Base-by-base conservation (phyloP, 1,140 invertebrate species). In the Halyomorpha halys region DNA sequence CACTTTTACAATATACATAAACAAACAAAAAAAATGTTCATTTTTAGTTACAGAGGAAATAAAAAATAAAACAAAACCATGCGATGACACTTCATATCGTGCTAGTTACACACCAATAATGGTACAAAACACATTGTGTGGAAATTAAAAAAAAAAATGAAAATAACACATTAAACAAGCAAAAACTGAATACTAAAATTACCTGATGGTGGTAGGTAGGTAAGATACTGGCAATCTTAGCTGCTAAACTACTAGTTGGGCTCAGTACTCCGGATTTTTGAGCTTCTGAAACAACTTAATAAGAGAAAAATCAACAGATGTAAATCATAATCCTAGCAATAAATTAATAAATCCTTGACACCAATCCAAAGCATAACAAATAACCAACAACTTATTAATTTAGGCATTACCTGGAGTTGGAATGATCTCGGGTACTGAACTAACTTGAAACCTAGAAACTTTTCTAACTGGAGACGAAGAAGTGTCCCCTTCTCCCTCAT, bases 401-500 rank as follows among this genome's bases (percentile, higher is more conserved):
- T 30, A 39, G 6, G 11, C 34, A 39, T 9, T 56, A 66, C 64
- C 64, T 60, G 56, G 61, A n/a, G 60, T 25, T 11, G 62, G 61
- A n/a, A 49, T 53, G 44, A 64, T 66, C 66, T 73, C 71, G 19
- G 63, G 68, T 14, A 75, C 73, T 15, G 71, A 62, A 54, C 70
- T 72, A 34, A 75, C 74, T 70, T 72, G 70, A 65, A 75, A 75
- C 18, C 74, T 71, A 30, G 74, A 75, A 21, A 74, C 66, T 69
- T 72, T 73, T 44, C 70, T 63, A 3, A 64, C 64, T 74, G 74
- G 62, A 73, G 71, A 56, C 23, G 53, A 56, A 25, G 53, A 21
- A 19, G 19, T 25, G 11, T 44, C 56, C 2, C 16, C 25, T 3
- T 60, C 63, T 25, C 16, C 62, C 53, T 63, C 62, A n/a, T 18